Percentiles rank a stretch among this genome's conserved stretches.
phyloP scores from a whole-genome alignment of 1,140 invertebrate genomes.

The Cotesia chilonis region DNA sequence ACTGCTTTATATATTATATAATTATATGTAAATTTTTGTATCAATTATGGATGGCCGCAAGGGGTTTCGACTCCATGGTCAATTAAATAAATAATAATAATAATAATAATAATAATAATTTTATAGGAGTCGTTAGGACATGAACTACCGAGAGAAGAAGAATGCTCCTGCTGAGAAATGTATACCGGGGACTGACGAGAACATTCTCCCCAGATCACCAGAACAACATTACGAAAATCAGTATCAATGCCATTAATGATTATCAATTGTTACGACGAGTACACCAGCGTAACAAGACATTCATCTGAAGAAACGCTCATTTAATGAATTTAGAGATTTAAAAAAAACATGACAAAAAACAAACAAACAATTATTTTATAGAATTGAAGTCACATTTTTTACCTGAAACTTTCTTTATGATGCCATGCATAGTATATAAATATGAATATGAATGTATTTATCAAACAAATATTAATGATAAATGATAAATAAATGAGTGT shows the following conservation, averaged over 20 bases:
- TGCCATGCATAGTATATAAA: neutral
- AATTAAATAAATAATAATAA: too few species aligned
- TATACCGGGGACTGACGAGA: conserved; percentile 51
- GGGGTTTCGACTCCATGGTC: too few species aligned
- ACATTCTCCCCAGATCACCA: conserved; percentile 32
- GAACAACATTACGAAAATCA: conserved; percentile 41
- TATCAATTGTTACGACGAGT: conserved; percentile 24
- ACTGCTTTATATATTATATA: too few species aligned
- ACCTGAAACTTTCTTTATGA: neutral
- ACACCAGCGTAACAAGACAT: conserved; percentile 22
- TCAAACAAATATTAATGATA: too few species aligned
- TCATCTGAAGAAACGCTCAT: conserved; percentile 54
- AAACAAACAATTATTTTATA: conserved; percentile 12
- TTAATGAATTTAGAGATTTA: conserved; percentile 35
- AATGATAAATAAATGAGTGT: too few species aligned
- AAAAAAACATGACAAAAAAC: neutral
- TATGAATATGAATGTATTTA: neutral
- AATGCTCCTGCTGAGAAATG: conserved; percentile 58
- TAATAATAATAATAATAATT: too few species aligned
- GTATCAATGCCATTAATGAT: conserved; percentile 47
- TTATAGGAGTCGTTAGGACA: conserved; percentile 49
- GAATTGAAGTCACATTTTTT: conserved; percentile 19
- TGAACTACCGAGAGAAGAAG: conserved; percentile 53
- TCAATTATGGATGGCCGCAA: too few species aligned
- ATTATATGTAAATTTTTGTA: too few species aligned